phyloP scores from a whole-genome alignment of 92 coral and sea anemone genomes.

The Anthopleura xanthogrammica region DNA sequence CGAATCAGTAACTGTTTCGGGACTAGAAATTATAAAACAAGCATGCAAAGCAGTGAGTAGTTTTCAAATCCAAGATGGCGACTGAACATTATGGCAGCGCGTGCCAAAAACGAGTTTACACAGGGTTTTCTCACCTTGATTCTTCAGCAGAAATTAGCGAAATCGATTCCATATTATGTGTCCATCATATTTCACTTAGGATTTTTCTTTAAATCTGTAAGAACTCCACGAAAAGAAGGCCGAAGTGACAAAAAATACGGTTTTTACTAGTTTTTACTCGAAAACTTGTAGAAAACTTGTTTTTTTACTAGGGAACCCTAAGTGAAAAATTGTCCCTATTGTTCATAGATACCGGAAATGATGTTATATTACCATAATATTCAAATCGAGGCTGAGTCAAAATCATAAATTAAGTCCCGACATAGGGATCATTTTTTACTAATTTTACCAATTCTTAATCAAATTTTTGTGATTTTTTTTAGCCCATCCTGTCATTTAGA shows the following conservation, averaged over 20 bases:
- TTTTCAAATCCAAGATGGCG: constrained; percentile 9
- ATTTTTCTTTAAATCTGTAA: not conserved
- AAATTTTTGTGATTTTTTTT: not conserved
- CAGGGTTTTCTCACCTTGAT: not conserved
- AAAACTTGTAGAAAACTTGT: not conserved
- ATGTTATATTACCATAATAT: not conserved
- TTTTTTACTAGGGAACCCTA: not conserved
- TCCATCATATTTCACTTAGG: constrained; percentile 1
- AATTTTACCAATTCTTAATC: not conserved
- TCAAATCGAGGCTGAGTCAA: not conserved
- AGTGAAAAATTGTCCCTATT: not conserved
- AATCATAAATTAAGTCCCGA: not conserved
- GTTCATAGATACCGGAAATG: not conserved
- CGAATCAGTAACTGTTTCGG: too few species aligned
- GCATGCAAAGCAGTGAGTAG: not conserved
- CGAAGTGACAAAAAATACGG: not conserved
- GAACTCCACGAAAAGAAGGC: not conserved
- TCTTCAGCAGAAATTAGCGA: constrained; percentile 8
- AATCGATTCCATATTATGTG: not conserved
- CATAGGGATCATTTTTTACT: not conserved
- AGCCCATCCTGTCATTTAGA: not conserved
- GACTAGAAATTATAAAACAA: not conserved
- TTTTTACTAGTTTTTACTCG: not conserved
- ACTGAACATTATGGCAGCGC: not conserved
- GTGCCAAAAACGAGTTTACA: not conserved